Base-by-base conservation (phyloP, 2,113 vertebrate species). In the Gorsachius goisagi region DNA sequence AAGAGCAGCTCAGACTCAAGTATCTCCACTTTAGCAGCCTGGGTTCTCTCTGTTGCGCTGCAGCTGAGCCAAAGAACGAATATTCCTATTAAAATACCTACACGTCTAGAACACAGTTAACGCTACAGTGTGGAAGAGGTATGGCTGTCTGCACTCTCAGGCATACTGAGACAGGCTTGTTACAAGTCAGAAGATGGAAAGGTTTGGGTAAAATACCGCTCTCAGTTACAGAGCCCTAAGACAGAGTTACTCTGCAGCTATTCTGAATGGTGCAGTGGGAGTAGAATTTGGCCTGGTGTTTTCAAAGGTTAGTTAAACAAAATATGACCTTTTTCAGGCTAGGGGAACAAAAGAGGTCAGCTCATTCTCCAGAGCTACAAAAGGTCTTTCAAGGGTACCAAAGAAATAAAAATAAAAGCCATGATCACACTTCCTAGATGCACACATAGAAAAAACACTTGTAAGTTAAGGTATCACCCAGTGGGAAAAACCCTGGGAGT, bases 301-400 rank as follows among this genome's bases (percentile, higher is more conserved):
- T 93, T 93, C 92, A 96, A 96, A 95, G 96, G 90, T 96, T 96
- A 96, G 92, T 96, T 96, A 95, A 96, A 96, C 92, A 96, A 94
- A 96, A 94, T 95, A 93, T 80, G 95, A 92, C 92, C 90, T 88
- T 96, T 90, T 96, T 94, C 88, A 97, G 95, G 85, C 85, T 74
- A 45, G 10, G 44, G 64, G 83, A 95, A 97, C 88, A 96, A 96
- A 96, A 93, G 72, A 77, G 88, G 85, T 94, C 92, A 96, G 72
- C 69, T 94, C 90, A 95, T 96, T 96, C 92, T 96, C 83, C 88
- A 86, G 90, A 90, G 60, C 72, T 93, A 93, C 96, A 96, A 95
- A 95, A 90, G 90, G 73, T 95, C 89, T 96, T 96, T 96, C 93
- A 95, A 91, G 73, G 19, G 90, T 85, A 94, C 73, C 80, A 95